phyloP scores from a whole-genome alignment of 2,888 invertebrate genomes.

The Callosobruchus maculatus region DNA sequence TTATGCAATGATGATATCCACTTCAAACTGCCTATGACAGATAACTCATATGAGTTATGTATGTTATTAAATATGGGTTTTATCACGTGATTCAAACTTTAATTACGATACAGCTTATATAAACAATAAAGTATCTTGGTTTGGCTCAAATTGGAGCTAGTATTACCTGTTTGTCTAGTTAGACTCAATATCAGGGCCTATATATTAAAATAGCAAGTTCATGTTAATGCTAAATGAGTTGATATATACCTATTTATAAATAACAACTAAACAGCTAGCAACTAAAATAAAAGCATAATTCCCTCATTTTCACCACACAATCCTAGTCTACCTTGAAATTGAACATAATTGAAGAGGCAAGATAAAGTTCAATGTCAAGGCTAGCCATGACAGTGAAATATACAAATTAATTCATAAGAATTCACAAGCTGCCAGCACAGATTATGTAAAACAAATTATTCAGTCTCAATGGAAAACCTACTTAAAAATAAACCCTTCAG shows the following conservation, averaged over 20 bases:
- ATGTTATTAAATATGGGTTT: background rate
- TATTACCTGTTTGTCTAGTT: too few relatives aligned
- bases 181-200: too few relatives aligned
- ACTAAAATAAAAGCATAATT: background rate
- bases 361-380: conserved; percentile 29
- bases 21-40: background rate
- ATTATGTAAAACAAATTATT: background rate
- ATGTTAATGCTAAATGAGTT: too few relatives aligned
- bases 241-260: too few relatives aligned
- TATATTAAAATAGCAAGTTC: too few relatives aligned
- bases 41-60: background rate
- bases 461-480: background rate
- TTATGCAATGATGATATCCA: background rate
- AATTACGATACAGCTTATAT: too few relatives aligned
- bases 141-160: too few relatives aligned
- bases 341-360: background rate
- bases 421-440: background rate
- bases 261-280: background rate
- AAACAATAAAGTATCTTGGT: too few relatives aligned
- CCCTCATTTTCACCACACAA: background rate
- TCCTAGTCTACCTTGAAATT: conserved; percentile 1
- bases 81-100: background rate
- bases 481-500: background rate
- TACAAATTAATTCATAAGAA: background rate
- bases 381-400: conserved; percentile 3